phyloP scores from a whole-genome alignment of 2,888 invertebrate species.

The Caenorhabditis sp. region DNA sequence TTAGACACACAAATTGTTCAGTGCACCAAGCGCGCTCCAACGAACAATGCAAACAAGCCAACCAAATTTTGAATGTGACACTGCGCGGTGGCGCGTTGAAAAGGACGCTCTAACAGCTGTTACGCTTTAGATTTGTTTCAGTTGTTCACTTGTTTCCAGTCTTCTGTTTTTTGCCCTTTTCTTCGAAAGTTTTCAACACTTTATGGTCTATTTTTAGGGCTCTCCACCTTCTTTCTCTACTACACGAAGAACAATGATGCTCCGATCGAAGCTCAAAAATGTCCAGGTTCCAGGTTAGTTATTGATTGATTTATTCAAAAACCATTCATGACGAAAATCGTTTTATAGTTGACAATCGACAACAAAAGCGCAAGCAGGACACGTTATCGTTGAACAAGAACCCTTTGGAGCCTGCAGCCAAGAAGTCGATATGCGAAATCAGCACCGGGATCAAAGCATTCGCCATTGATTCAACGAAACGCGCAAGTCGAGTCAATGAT shows the following conservation, averaged over 20 bases:
- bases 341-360: background rate
- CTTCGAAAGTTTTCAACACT: background rate
- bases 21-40: constrained; percentile 2
- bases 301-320: background rate
- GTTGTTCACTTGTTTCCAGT: background rate
- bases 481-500: background rate
- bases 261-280: constrained; percentile 6
- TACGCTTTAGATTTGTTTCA: background rate
- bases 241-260: constrained; percentile 1
- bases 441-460: constrained; percentile 4
- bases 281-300: background rate
- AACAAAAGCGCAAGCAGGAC: constrained; percentile 13
- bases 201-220: background rate
- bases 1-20: background rate
- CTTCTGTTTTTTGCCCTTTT: background rate
- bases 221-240: background rate
- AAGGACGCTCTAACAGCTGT: constrained; percentile 1
- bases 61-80: constrained; percentile 9
- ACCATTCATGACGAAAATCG: too few relatives aligned
- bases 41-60: background rate
- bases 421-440: constrained; percentile 4
- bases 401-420: constrained; percentile 1
- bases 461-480: constrained; percentile 7
- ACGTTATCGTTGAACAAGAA: background rate
- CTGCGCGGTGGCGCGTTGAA: constrained; percentile 5